These are phyloP conservation scores for Hypselothyrea guttata DNA, from an alignment of 2,888 invertebrate species.

Conservation along the genomic window DNA sequence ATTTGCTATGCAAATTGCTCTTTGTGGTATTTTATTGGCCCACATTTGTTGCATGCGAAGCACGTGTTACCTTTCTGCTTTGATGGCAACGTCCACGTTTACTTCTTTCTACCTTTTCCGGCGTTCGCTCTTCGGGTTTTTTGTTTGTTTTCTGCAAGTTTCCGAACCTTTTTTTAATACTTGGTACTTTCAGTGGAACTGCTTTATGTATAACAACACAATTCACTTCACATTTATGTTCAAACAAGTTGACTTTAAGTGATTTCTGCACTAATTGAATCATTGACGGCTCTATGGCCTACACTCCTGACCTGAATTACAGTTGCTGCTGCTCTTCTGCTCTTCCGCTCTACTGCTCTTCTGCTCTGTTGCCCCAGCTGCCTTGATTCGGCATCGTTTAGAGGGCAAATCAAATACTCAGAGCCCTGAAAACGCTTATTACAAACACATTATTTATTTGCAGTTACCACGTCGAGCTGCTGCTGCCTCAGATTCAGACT, in stretches of 20 bases:
- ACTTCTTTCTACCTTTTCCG: neutral
- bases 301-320: constrained; percentile 23
- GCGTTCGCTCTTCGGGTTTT: too few species aligned
- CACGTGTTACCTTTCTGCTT: constrained; percentile 1
- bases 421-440: constrained; percentile 35
- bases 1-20: too few species aligned
- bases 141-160: neutral
- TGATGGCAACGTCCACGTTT: neutral
- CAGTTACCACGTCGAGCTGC: constrained; percentile 4
- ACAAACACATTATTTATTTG: constrained; percentile 63
- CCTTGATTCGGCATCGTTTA: constrained; percentile 28
- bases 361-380: neutral
- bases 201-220: too few species aligned
- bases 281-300: constrained; percentile 15
- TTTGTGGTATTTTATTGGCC: neutral
- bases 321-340: neutral
- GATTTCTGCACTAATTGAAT: constrained; percentile 30
- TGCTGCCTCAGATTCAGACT: too few species aligned
- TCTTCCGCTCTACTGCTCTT: constrained; percentile 15
- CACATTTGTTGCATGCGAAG: constrained; percentile 1
- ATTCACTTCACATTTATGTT: constrained; percentile 2
- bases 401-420: constrained; percentile 19
- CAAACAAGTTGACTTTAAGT: constrained; percentile 11
- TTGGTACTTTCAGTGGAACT: too few species aligned
- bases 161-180: too few species aligned